Evolutionary conservation across 1,140 invertebrate species (phyloP), one percentile per base, ranked within the genome.

Genomic region (Orchesella cincta): DNA sequence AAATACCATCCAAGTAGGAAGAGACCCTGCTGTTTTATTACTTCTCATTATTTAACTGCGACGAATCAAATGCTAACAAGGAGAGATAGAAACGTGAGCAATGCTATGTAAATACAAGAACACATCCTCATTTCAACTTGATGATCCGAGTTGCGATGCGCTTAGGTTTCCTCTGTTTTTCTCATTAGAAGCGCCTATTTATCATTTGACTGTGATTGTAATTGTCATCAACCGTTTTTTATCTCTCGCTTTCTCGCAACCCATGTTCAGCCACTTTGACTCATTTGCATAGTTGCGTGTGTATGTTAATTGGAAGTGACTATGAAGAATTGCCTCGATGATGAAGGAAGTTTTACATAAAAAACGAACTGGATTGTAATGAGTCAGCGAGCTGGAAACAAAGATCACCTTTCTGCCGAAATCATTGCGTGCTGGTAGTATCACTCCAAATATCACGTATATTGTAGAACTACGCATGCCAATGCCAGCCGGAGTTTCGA

Each of bases 21-120:
- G 62, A 67, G n/a, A 31, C n/a, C 62, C 62, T 67, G 62, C 62
- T 67, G 62, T n/a, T 67, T 67, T 67, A 67, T 67, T 67, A 23
- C 62, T 67, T 33, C n/a, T 67, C 23, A 16, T 67, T 67, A 33
- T 67, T 31, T 67, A 31, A 67, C 14, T 3, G 23, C 14, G 23
- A 31, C 62, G 8, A 67, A 33, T 67, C 62, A n/a, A 67, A 67
- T 33, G 62, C 31, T 67, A 67, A 67, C 62, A 33, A 67, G 62
- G 26, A 67, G 33, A 31, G 14, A n/a, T 29, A 31, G 29, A 57
- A 57, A 57, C 12, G 23, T 57, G 26, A 3, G 26, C 39, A 20
- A 12, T 46, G 39, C 39, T 12, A 20, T 20, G 20, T 46, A 46
- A 46, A 46, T 12, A 46, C 39, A 46, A 12, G 39, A 12, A 46